These are phyloP conservation scores for Hydractinia echinata DNA, from an alignment of 30 jellyfish, hydroid and myxozoan genomes.

Conservation along the genomic window DNA sequence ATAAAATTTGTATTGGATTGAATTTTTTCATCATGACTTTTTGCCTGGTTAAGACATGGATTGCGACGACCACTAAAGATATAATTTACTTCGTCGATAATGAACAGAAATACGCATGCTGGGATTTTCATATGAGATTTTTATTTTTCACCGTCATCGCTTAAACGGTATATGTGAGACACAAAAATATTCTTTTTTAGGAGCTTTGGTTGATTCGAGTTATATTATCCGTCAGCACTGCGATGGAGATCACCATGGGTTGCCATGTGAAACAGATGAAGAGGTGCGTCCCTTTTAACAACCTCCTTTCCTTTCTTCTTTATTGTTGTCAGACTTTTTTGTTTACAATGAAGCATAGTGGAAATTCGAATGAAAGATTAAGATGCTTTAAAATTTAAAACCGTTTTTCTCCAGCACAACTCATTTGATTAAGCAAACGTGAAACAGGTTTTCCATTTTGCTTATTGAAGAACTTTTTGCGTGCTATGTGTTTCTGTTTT, in stretches of 20 bases:
- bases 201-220: constrained; percentile 44
- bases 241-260: constrained; percentile 33
- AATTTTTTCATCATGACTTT: no score
- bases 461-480: neutral
- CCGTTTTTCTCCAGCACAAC: neutral
- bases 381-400: neutral
- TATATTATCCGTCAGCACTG: constrained; percentile 61
- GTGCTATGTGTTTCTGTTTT: neutral
- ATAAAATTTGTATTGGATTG: no score
- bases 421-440: neutral
- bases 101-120: no score
- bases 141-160: no score
- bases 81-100: no score
- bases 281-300: constrained; percentile 27
- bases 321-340: no score
- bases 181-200: constrained; percentile 7
- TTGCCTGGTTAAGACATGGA: no score
- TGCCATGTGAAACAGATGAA: constrained; percentile 57
- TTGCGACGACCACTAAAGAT: no score
- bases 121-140: no score
- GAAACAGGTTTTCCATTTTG: neutral
- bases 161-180: no score
- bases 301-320: neutral
- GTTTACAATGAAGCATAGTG: no score
- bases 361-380: neutral